phyloP scores from a whole-genome alignment of 2,113 vertebrate genomes.

The Abramis brama region DNA sequence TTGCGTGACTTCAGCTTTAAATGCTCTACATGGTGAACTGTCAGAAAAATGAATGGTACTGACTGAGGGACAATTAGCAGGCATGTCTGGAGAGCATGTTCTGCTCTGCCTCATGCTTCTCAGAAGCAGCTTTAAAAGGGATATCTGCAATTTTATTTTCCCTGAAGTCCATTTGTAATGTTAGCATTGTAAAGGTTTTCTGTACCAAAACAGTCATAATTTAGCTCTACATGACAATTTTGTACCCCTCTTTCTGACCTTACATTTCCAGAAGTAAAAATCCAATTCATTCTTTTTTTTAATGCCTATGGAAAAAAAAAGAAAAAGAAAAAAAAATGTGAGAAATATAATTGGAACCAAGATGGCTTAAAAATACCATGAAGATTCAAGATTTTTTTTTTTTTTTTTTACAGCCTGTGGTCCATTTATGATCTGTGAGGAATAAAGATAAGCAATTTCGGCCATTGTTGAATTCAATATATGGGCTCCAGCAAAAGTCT shows the following conservation, averaged over 20 bases:
- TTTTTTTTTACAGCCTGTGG: too few relatives aligned
- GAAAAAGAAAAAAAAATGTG: too few relatives aligned
- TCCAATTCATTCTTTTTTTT: background rate
- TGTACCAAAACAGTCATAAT: background rate
- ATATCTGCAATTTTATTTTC: background rate
- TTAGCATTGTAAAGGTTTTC: background rate
- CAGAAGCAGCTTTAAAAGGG: background rate
- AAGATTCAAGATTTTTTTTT: too few relatives aligned
- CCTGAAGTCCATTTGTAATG: background rate
- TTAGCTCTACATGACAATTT: background rate
- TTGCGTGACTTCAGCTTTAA: slow-evolving; percentile 31
- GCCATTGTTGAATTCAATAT: background rate
- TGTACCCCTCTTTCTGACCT: too few relatives aligned
- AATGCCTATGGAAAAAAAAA: too few relatives aligned
- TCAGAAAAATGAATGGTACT: slow-evolving; percentile 6
- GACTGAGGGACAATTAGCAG: slow-evolving; percentile 25
- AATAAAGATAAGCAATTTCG: background rate
- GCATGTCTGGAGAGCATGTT: background rate
- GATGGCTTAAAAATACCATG: too few relatives aligned
- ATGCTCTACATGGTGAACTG: slow-evolving; percentile 32
- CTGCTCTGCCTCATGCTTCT: background rate
- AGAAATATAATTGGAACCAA: too few relatives aligned
- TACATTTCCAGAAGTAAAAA: background rate
- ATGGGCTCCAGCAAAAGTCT: background rate
- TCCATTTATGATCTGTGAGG: background rate